These are phyloP conservation scores for Cephus pulcher DNA, from an alignment of 2,888 invertebrate genomes.

Conservation along the genomic window DNA sequence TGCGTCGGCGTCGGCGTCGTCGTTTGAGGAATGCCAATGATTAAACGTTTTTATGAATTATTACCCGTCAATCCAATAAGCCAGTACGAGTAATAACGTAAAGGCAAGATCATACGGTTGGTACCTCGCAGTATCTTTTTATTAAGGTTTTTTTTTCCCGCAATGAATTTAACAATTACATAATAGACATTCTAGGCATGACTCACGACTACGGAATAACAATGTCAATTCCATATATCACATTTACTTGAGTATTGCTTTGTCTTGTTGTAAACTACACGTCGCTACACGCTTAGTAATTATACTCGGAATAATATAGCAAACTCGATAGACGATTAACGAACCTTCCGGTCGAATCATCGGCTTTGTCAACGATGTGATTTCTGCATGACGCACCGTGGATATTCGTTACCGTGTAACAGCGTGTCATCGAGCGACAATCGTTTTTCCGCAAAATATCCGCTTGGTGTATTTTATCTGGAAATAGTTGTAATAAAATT, in stretches of 20 bases:
- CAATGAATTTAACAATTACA: not conserved
- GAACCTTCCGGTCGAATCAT: not conserved
- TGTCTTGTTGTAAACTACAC: not conserved
- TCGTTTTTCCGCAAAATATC: not conserved
- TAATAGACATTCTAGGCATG: not conserved
- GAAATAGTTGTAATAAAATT: not conserved
- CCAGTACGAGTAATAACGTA: not conserved
- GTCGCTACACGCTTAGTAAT: not conserved
- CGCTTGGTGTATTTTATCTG: not conserved
- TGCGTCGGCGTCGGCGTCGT: not conserved
- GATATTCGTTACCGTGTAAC: not conserved
- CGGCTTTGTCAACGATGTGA: not conserved
- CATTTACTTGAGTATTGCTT: not conserved
- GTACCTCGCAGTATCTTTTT: not conserved
- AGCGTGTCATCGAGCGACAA: not conserved
- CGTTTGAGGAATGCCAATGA: conserved; percentile 13
- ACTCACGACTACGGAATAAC: not conserved
- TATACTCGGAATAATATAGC: not conserved
- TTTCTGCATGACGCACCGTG: not conserved
- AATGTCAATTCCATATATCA: not conserved
- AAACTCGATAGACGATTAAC: not conserved
- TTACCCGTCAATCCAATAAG: not conserved
- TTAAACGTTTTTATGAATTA: conserved; percentile 29
- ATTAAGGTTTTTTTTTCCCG: not conserved
- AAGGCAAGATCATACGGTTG: not conserved